Conservation (phyloP, 2,888 invertebrate genomes). For the Drosophila subsilvestris region DNA sequence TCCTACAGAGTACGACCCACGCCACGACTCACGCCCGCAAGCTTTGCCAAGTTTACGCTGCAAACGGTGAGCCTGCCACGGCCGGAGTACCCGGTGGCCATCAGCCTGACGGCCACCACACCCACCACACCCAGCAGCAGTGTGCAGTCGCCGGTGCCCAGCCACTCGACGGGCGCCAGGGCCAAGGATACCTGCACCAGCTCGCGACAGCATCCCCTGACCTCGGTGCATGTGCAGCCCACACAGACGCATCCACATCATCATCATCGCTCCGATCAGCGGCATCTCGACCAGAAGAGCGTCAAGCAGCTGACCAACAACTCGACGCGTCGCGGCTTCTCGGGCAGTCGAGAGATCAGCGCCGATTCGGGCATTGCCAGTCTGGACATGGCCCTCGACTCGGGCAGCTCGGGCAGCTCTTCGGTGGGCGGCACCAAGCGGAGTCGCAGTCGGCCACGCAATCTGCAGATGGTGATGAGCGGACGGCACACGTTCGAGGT, state of each 20-base stretch:
- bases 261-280: slow-evolving; percentile 75
- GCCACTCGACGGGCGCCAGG: slow-evolving; percentile 60
- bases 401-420: slow-evolving; percentile 55
- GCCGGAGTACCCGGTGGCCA: slow-evolving; percentile 88
- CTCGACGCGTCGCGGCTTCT: slow-evolving; percentile 86
- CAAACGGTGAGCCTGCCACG: slow-evolving; percentile 90
- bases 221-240: slow-evolving; percentile 72
- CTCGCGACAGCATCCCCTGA: slow-evolving; percentile 61
- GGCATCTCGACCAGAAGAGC: slow-evolving; percentile 87
- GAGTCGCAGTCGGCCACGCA: slow-evolving; percentile 86
- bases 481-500: slow-evolving; percentile 91
- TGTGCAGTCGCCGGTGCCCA: slow-evolving; percentile 65
- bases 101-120: slow-evolving; percentile 81
- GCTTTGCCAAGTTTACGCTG: slow-evolving; percentile 86
- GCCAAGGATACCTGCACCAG: slow-evolving; percentile 64
- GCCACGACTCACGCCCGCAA: slow-evolving; percentile 83
- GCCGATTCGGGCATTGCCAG: slow-evolving; percentile 84
- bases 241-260: slow-evolving; percentile 6
- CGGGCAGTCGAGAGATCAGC: slow-evolving; percentile 84
- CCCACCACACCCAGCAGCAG: slow-evolving; percentile 76
- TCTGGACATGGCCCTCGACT: slow-evolving; percentile 81
- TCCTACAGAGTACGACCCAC: slow-evolving; percentile 82
- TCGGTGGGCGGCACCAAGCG: slow-evolving; percentile 81
- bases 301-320: slow-evolving; percentile 90
- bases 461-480: slow-evolving; percentile 90